A percentile compares a stretch with the other conserved stretches of the same genome.
These are phyloP conservation scores for Ornithoptera priamus DNA, from an alignment of 2,888 invertebrate genomes.

Conservation along the genomic window DNA sequence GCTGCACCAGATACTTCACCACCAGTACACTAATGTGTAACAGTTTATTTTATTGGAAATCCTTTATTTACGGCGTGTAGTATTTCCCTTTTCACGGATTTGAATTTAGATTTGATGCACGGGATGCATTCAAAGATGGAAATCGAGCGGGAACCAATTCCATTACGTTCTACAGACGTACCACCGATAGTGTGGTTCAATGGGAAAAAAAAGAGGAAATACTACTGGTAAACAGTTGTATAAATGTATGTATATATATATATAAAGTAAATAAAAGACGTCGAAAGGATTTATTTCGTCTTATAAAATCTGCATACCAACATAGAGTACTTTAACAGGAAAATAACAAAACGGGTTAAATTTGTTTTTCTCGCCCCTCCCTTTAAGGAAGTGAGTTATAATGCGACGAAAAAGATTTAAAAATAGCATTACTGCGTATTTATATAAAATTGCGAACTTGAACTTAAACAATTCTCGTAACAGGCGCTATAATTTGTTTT, in stretches of 20 bases:
- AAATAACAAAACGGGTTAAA: no score
- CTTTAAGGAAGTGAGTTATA: no score
- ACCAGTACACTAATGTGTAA: no score
- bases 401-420: neutral
- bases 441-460: neutral
- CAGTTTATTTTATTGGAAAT: constrained; percentile 9
- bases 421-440: neutral
- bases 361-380: no score
- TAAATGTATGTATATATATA: no score
- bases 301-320: no score
- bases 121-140: constrained; percentile 23
- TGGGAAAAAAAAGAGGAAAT: neutral
- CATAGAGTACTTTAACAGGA: no score
- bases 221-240: no score
- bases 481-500: neutral
- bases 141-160: constrained; percentile 23
- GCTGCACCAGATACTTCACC: no score
- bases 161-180: constrained; percentile 16
- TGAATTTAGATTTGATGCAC: constrained; percentile 25
- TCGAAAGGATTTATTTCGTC: no score
- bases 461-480: neutral
- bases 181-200: constrained; percentile 5
- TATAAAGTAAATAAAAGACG: no score
- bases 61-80: constrained; percentile 6
- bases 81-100: constrained; percentile 17